Conservation (phyloP, 2,797 vertebrate species). For the Antrozous pallidus region DNA sequence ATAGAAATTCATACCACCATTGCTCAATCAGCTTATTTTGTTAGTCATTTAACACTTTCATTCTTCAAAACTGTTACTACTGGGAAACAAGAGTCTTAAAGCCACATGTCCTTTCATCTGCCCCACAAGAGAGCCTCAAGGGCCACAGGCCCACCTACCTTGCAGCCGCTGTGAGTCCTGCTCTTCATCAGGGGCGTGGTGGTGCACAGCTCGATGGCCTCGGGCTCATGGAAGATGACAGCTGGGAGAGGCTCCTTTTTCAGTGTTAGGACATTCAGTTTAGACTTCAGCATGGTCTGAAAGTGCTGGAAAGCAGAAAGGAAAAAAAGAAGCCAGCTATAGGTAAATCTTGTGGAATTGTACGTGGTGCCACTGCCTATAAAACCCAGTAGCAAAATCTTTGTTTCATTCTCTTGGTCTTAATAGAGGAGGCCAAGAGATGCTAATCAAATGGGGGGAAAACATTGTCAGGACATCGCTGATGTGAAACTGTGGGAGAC, state of each 20-base stretch:
- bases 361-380: rapidly evolving
- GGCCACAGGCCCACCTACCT: slow-evolving; percentile 82
- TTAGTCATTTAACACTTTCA: neutral
- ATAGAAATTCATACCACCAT: neutral
- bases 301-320: slow-evolving; percentile 89
- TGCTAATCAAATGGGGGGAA: neutral
- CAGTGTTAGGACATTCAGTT: slow-evolving; percentile 97
- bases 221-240: slow-evolving; percentile 97
- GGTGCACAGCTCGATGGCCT: slow-evolving; percentile 97
- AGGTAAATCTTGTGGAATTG: neutral
- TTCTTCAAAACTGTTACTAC: neutral
- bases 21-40: neutral
- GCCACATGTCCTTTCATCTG: neutral
- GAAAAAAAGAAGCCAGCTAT: neutral
- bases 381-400: neutral
- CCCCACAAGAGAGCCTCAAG: neutral
- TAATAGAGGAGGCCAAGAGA: neutral
- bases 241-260: slow-evolving; percentile 96
- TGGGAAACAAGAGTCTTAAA: neutral
- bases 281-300: slow-evolving; percentile 99
- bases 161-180: slow-evolving; percentile 91
- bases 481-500: neutral
- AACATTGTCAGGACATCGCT: neutral
- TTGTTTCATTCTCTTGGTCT: neutral
- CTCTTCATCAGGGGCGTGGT: slow-evolving; percentile 92